Evolutionary conservation across 2,797 vertebrate species (phyloP).

Genomic region (Crenichthys baileyi): DNA sequence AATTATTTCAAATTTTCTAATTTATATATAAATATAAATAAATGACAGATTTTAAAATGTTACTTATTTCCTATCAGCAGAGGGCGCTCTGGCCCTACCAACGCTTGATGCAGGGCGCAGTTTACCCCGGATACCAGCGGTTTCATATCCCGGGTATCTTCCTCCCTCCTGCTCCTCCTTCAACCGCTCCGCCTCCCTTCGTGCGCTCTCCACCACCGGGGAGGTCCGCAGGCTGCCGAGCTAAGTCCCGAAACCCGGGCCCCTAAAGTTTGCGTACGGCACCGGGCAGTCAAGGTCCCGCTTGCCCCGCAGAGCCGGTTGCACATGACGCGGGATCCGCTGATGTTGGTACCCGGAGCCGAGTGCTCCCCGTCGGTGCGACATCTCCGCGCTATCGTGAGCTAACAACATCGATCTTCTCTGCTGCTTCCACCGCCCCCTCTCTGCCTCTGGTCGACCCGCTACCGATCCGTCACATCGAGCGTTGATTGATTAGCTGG

Average conservation of each 20-base stretch:
- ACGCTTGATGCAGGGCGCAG: neutral
- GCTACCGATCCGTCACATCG: slow-evolving; percentile 56
- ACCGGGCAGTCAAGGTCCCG: slow-evolving; percentile 41
- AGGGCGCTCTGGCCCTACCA: slow-evolving; percentile 49
- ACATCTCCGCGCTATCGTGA: slow-evolving; percentile 69
- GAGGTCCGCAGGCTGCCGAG: slow-evolving; percentile 66
- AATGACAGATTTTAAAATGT: neutral
- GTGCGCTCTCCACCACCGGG: slow-evolving; percentile 67
- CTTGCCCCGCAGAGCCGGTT: slow-evolving; percentile 35
- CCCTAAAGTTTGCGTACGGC: slow-evolving; percentile 39
- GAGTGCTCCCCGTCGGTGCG: slow-evolving; percentile 73
- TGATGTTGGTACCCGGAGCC: slow-evolving; percentile 71
- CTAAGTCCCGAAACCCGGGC: slow-evolving; percentile 48
- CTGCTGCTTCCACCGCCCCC: slow-evolving; percentile 58
- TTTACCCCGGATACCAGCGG: slow-evolving; percentile 54
- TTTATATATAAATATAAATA: neutral
- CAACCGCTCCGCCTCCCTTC: slow-evolving; percentile 65
- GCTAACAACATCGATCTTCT: slow-evolving; percentile 77
- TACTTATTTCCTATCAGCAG: neutral
- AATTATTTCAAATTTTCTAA: neutral
- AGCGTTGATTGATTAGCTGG: slow-evolving; percentile 49
- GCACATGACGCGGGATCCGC: slow-evolving; percentile 68
- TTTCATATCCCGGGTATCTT: slow-evolving; percentile 77
- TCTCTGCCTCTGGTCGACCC: slow-evolving; percentile 44
- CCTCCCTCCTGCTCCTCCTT: slow-evolving; percentile 45